Conservation (phyloP, 2,888 invertebrate genomes). For the Mesodorylaimus sp. region DNA sequence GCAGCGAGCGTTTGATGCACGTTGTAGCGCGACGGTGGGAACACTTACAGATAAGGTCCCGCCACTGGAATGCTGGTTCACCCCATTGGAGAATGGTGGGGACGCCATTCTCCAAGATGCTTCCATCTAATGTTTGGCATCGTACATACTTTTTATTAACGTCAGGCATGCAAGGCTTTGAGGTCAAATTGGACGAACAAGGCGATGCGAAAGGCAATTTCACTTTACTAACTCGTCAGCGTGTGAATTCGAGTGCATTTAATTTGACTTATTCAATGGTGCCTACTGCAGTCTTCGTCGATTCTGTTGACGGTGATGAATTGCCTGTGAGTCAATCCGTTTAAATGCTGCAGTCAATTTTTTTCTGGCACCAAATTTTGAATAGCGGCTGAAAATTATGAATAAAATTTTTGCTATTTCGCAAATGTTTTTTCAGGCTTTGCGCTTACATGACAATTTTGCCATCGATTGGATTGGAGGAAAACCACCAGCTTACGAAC, state of each 20-base stretch:
- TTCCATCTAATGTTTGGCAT: no score
- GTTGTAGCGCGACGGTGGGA: no score
- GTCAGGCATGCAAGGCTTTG: slow-evolving; percentile 80
- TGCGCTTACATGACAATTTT: slow-evolving; percentile 22
- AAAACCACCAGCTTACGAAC: slow-evolving; percentile 53
- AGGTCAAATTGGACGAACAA: slow-evolving; percentile 64
- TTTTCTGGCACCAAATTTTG: slow-evolving; percentile 29
- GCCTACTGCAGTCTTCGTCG: slow-evolving; percentile 15
- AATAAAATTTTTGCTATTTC: no score
- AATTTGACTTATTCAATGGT: slow-evolving; percentile 12
- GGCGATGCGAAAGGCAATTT: slow-evolving; percentile 83
- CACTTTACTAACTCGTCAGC: slow-evolving; percentile 57
- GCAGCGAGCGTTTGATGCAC: no score
- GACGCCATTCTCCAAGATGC: no score
- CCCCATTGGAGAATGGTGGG: no score
- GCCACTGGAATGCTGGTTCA: no score
- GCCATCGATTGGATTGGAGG: slow-evolving; percentile 59
- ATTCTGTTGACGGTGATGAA: background rate
- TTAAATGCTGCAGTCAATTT: no score
- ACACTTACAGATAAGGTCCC: no score
- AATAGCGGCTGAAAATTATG: no score
- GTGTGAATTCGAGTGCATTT: slow-evolving; percentile 3
- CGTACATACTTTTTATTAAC: no score
- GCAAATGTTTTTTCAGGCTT: background rate
- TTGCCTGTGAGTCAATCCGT: slow-evolving; percentile 19